Evolutionary conservation across 2,888 invertebrate genomes (phyloP).

Genomic region (Hirtodrosophila cameraria): DNA sequence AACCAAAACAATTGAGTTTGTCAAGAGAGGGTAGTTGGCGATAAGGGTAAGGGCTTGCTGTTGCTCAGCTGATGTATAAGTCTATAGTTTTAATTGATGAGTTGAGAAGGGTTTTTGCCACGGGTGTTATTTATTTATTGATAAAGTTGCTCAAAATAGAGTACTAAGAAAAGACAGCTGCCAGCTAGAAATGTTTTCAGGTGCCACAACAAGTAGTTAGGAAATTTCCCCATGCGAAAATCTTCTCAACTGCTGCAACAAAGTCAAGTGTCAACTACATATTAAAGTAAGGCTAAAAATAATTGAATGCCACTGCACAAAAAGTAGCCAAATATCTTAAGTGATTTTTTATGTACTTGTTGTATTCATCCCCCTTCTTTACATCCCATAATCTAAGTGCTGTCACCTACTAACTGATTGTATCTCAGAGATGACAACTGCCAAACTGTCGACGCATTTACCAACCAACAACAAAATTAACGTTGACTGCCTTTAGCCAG

Average conservation of each 20-base stretch:
- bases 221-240: no score
- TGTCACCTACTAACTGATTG: constrained; percentile 7
- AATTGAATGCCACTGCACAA: no score
- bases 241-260: no score
- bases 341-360: no score
- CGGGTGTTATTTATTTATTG: constrained; percentile 41
- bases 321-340: no score
- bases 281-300: no score
- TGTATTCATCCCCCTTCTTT: no score
- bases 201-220: constrained; percentile 9
- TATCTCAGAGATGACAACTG: background rate
- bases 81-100: constrained; percentile 67
- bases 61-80: constrained; percentile 41
- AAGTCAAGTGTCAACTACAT: no score
- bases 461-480: no score
- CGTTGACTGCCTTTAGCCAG: background rate
- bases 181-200: constrained; percentile 4
- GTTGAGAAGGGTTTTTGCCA: constrained; percentile 68
- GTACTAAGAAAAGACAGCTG: constrained; percentile 30
- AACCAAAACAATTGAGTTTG: constrained; percentile 58
- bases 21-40: constrained; percentile 2
- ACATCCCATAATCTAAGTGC: background rate
- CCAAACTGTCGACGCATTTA: background rate
- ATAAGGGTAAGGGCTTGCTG: background rate
- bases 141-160: constrained; percentile 24